These are phyloP conservation scores for Syrista parreyssii DNA, from an alignment of 2,888 invertebrate genomes.

Conservation along the genomic window DNA sequence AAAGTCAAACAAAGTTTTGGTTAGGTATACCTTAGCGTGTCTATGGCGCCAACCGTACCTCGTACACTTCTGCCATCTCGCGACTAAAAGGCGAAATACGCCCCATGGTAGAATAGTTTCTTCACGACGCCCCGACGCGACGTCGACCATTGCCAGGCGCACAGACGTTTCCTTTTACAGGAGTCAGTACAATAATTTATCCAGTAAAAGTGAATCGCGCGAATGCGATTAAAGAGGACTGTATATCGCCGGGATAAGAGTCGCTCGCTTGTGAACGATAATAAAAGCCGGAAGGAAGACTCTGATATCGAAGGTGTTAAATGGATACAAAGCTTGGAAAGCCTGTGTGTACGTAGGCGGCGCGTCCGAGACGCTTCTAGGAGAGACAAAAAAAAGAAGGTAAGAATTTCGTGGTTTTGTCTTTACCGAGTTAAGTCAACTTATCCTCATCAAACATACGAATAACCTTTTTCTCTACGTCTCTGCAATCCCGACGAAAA, in stretches of 20 bases:
- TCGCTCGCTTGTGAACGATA: too few relatives aligned
- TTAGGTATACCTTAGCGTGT: too few relatives aligned
- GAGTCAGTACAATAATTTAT: too few relatives aligned
- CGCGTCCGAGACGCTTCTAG: slow-evolving; percentile 5
- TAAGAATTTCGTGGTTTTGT: slow-evolving; percentile 1
- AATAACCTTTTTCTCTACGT: too few relatives aligned
- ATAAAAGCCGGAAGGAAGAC: too few relatives aligned
- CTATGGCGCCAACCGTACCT: not conserved
- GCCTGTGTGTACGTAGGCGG: not conserved
- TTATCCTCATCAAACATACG: too few relatives aligned
- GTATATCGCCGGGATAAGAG: too few relatives aligned
- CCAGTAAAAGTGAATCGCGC: not conserved
- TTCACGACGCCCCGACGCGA: not conserved
- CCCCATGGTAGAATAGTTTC: not conserved
- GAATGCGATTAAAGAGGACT: not conserved
- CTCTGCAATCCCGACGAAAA: too few relatives aligned
- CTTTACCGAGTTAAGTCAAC: too few relatives aligned
- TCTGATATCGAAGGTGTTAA: not conserved
- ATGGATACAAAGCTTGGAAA: not conserved
- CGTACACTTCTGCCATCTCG: not conserved
- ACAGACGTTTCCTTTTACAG: too few relatives aligned
- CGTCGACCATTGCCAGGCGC: slow-evolving; percentile 5
- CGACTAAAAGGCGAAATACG: not conserved
- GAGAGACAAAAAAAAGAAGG: not conserved
- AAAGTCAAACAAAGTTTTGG: too few relatives aligned